phyloP scores from a whole-genome alignment of 2,888 invertebrate genomes.

The Cataglyphis livida region DNA sequence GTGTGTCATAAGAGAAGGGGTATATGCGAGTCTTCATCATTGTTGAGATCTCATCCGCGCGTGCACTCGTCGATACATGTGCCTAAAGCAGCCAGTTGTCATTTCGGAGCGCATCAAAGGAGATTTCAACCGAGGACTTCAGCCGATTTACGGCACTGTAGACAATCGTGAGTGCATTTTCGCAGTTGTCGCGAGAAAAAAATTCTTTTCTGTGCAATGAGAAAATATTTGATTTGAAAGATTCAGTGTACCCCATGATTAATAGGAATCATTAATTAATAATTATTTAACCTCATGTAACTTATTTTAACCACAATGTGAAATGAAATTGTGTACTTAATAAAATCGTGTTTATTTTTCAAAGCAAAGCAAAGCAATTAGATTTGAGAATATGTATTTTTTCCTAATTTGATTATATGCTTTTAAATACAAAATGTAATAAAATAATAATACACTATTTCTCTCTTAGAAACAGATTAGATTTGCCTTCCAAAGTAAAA shows the following conservation, averaged over 20 bases:
- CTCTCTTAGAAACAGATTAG: neutral
- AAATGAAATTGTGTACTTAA: neutral
- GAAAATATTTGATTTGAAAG: neutral
- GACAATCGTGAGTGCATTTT: slow-evolving; percentile 62
- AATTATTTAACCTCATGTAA: neutral
- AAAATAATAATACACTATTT: neutral
- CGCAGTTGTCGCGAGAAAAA: slow-evolving; percentile 17
- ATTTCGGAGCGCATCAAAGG: slow-evolving; percentile 46
- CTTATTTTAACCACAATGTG: neutral
- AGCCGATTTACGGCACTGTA: slow-evolving; percentile 32
- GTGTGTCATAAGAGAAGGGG: slow-evolving; percentile 41
- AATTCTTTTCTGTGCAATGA: neutral
- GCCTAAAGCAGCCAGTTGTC: slow-evolving; percentile 20
- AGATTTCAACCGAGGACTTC: slow-evolving; percentile 29
- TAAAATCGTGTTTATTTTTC: neutral
- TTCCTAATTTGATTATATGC: neutral
- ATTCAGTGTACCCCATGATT: neutral
- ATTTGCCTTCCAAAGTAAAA: neutral
- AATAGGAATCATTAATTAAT: neutral
- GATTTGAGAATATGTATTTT: neutral
- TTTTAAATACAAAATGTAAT: neutral
- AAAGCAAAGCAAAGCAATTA: neutral
- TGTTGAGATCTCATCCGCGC: slow-evolving; percentile 22
- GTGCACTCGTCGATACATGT: slow-evolving; percentile 41
- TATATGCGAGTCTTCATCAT: neutral